Percentiles rank a stretch among this genome's conserved stretches.
Conservation (phyloP, 2,888 invertebrate genomes). For the Stenotaenia linearis region DNA sequence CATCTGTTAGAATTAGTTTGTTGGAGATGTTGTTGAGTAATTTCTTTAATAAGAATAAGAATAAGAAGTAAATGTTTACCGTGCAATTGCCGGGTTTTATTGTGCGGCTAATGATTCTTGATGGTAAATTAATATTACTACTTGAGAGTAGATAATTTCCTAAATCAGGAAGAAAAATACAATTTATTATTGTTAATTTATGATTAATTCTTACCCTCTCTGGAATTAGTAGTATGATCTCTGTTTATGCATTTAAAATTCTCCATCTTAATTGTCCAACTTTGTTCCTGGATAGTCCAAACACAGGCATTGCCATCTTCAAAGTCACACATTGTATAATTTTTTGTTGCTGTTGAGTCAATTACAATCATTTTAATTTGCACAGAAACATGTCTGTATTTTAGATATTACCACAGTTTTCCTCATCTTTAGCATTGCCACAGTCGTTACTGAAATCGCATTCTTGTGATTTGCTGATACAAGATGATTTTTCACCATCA, state of each 20-base stretch:
- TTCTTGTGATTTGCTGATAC: neutral
- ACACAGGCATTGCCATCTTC: neutral
- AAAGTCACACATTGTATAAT: neutral
- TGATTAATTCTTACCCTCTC: neutral
- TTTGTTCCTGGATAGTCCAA: neutral
- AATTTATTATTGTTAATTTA: too few species aligned
- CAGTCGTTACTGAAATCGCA: neutral
- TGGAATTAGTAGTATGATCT: neutral
- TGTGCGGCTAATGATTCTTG: neutral
- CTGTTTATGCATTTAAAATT: neutral
- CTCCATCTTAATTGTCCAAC: neutral
- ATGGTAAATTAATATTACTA: neutral
- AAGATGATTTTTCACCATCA: neutral
- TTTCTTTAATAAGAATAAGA: too few species aligned
- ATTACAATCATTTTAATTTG: too few species aligned
- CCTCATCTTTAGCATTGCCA: neutral
- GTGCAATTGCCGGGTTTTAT: neutral
- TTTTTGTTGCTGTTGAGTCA: neutral
- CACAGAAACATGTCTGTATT: too few species aligned
- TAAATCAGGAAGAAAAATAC: too few species aligned
- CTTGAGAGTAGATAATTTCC: neutral
- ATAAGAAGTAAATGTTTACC: too few species aligned
- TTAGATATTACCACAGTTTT: neutral
- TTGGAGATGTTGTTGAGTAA: too few species aligned
- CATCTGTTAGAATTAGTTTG: neutral